Percentiles rank a stretch among this genome's conserved stretches.
These are phyloP conservation scores for Busseola fusca DNA, from an alignment of 2,888 invertebrate genomes.

Conservation along the genomic window DNA sequence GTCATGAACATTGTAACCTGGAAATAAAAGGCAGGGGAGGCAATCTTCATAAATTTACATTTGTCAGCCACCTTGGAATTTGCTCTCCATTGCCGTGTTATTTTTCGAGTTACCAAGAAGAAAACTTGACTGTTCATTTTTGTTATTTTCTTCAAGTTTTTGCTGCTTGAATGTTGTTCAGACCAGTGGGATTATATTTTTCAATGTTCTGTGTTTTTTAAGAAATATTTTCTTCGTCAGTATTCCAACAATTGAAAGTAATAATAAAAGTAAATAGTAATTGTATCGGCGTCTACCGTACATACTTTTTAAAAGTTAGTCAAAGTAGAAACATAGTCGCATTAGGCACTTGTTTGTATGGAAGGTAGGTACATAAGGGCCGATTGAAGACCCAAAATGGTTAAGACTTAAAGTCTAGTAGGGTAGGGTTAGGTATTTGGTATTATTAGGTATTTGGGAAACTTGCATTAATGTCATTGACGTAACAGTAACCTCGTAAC, in stretches of 20 bases:
- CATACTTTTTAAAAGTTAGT: background rate
- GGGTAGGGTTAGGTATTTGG: no score
- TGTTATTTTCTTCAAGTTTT: slow-evolving; percentile 38
- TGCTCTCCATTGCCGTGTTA: slow-evolving; percentile 29
- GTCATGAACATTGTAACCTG: slow-evolving; percentile 31
- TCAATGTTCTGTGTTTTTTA: background rate
- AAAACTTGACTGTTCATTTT: slow-evolving; percentile 45
- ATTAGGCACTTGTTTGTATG: background rate
- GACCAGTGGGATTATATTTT: slow-evolving; percentile 19
- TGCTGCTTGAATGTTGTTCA: slow-evolving; percentile 5
- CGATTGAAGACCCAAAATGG: background rate
- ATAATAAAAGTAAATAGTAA: background rate
- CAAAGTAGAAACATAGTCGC: background rate
- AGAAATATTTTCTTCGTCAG: background rate
- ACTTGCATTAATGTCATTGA: background rate
- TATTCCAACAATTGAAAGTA: slow-evolving; percentile 1
- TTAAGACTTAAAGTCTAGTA: no score
- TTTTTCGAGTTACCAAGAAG: slow-evolving; percentile 29
- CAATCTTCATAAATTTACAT: slow-evolving; percentile 57
- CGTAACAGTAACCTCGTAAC: background rate
- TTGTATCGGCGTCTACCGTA: background rate
- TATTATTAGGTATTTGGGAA: background rate
- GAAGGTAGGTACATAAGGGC: background rate
- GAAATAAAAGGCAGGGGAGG: slow-evolving; percentile 43
- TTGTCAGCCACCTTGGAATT: slow-evolving; percentile 40